Evolutionary conservation across 37 sponge, comb jelly and placozoan species (phyloP), one percentile per base, ranked within the genome.

Genomic region (Cliona cf. orientalis): DNA sequence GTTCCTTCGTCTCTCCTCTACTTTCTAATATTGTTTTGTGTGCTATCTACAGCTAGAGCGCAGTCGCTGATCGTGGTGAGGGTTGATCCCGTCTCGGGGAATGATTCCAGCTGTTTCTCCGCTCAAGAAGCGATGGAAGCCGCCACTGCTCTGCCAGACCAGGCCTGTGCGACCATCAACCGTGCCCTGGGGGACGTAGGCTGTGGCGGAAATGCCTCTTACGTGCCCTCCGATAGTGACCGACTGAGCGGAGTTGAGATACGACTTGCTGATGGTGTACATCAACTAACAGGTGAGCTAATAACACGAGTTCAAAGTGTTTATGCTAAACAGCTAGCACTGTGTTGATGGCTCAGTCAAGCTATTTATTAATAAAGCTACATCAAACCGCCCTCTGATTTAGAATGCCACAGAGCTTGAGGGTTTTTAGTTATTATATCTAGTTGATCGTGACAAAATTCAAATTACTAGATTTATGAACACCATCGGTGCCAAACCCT

Each of bases 31-130:
- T n/a, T n/a, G n/a, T n/a, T n/a, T n/a, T n/a, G n/a, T n/a, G n/a
- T n/a, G n/a, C n/a, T n/a, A n/a, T n/a, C n/a, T n/a, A n/a, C n/a
- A n/a, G n/a, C n/a, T n/a, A n/a, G n/a, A n/a, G n/a, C n/a, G n/a
- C n/a, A n/a, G n/a, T n/a, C n/a, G n/a, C 45, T 26, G 34, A 46
- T 65, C n/a, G 46, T 46, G 4, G 75, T 88, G 31, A 34, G 32
- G 0, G 89, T 89, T 0, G 89, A 89, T 49, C 74, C 78, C 0
- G 1, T n/a, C 1, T 41, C 26, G 46, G 89, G 83, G 36, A 40
- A 83, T n/a, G 84, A 89, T 41, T 26, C 40, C 1, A 38, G 17
- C 14, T 89, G 89, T 62, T 44, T 56, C 0, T 75, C 84, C 0
- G 84, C 58, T 1, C 68, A 55, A 35, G 76, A 84, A 0, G 56